phyloP scores from a whole-genome alignment of 2,113 vertebrate species.

The Pontoporia blainvillei region DNA sequence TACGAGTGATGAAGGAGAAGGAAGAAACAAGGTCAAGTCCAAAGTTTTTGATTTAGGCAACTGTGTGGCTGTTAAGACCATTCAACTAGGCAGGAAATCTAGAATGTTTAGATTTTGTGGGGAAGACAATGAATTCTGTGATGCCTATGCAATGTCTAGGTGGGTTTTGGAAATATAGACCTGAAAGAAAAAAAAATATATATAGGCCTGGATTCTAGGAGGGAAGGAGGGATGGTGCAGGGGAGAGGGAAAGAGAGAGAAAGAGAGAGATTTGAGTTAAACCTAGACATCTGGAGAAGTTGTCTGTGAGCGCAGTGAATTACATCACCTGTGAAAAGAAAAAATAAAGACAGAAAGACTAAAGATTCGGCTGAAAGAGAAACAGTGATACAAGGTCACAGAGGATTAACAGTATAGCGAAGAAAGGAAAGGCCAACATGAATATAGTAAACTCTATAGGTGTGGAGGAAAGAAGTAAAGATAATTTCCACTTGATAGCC shows the following conservation, averaged over 20 bases:
- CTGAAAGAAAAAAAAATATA: not conserved
- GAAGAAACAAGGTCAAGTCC: not conserved
- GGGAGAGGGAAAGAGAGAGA: not conserved
- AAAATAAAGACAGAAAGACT: not conserved
- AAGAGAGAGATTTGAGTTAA: not conserved
- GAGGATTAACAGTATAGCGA: not conserved
- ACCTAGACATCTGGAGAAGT: not conserved
- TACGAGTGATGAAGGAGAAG: not conserved
- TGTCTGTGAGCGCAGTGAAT: not conserved
- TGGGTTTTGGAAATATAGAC: not conserved
- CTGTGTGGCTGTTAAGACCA: not conserved
- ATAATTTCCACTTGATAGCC: not conserved
- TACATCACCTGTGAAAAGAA: not conserved
- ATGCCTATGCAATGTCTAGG: not conserved
- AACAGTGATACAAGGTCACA: not conserved
- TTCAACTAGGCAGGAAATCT: not conserved
- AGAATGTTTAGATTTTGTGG: not conserved
- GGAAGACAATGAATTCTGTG: not conserved
- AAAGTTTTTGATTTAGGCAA: slow-evolving; percentile 1
- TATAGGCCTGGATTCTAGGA: not conserved
- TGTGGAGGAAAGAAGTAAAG: not conserved
- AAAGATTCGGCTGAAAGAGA: not conserved
- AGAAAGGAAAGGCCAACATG: not conserved
- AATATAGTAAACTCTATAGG: not conserved
- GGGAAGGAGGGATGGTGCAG: not conserved